Conservation (phyloP, 2,888 invertebrate genomes). For the Rhagophthalmus giganteus region DNA sequence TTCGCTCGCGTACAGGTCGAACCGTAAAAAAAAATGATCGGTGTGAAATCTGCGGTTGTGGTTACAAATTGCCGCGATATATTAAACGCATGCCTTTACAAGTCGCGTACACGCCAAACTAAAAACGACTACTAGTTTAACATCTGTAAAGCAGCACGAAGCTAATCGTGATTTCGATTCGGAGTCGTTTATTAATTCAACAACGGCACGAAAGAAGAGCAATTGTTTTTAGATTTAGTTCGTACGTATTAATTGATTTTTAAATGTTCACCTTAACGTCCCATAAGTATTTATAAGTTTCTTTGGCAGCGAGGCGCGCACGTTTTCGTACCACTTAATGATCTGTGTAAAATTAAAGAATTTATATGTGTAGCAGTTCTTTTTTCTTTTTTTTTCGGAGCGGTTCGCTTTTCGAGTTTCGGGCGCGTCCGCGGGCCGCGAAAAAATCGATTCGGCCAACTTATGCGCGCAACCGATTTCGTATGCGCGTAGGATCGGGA, state of each 20-base stretch:
- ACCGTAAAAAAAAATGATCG: slow-evolving; percentile 2
- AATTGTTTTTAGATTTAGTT: slow-evolving; percentile 17
- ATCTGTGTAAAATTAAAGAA: slow-evolving; percentile 5
- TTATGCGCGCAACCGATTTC: too few relatives aligned
- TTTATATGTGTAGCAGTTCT: slow-evolving; percentile 3
- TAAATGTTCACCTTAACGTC: slow-evolving; percentile 17
- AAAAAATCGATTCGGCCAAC: too few relatives aligned
- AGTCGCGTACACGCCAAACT: slow-evolving; percentile 17
- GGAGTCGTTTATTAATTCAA: slow-evolving; percentile 21
- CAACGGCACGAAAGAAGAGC: slow-evolving; percentile 17
- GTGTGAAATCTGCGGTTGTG: slow-evolving; percentile 24
- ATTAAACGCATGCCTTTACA: slow-evolving; percentile 18
- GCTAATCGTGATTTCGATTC: slow-evolving; percentile 25
- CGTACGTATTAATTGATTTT: slow-evolving; percentile 29
- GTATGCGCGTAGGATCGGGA: background rate
- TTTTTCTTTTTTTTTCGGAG: background rate
- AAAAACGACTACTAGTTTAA: slow-evolving; percentile 10
- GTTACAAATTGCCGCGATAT: slow-evolving; percentile 20
- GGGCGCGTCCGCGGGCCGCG: too few relatives aligned
- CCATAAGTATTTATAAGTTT: slow-evolving; percentile 25
- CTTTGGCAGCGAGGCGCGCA: slow-evolving; percentile 5
- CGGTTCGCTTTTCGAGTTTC: background rate
- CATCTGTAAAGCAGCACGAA: slow-evolving; percentile 27
- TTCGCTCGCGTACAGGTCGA: too few relatives aligned
- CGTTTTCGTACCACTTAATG: slow-evolving; percentile 13